Evolutionary conservation across 2,888 invertebrate species (phyloP), one percentile per base, ranked within the genome.

Genomic region (Loripinus fragilis): DNA sequence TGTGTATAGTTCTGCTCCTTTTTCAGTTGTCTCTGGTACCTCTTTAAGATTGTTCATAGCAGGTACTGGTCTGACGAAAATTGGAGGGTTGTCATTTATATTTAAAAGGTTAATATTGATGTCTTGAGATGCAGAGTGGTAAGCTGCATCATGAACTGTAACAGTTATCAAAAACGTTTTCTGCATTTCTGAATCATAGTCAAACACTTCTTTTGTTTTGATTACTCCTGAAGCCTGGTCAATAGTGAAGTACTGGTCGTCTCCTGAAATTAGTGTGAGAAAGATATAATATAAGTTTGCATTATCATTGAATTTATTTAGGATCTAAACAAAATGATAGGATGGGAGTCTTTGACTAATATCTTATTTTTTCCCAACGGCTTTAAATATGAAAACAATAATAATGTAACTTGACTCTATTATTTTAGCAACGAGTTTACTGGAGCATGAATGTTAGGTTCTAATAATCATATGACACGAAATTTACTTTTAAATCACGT

Each of bases 381-480:
- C 50, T 70, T 66, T 76, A 88, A 89, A 25, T 72, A 71, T 2
- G 88, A 88, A 0, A 80, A n/a, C n/a, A n/a, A n/a, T n/a, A n/a
- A n/a, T n/a, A n/a, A n/a, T n/a, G n/a, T n/a, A n/a, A n/a, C n/a
- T n/a, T n/a, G n/a, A n/a, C n/a, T n/a, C n/a, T n/a, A n/a, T n/a
- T n/a, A n/a, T n/a, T n/a, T n/a, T n/a, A n/a, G n/a, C n/a, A n/a
- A n/a, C n/a, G n/a, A n/a, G n/a, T n/a, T n/a, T n/a, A n/a, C n/a
- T n/a, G n/a, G n/a, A n/a, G n/a, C n/a, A n/a, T n/a, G n/a, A n/a
- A n/a, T n/a, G n/a, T n/a, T n/a, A n/a, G n/a, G n/a, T n/a, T n/a
- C n/a, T n/a, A n/a, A n/a, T n/a, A n/a, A n/a, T n/a, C n/a, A n/a
- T n/a, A n/a, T n/a, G n/a, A n/a, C n/a, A n/a, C n/a, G n/a, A n/a